These are phyloP conservation scores for Herminia tarsipennalis DNA, from an alignment of 2,888 invertebrate genomes.

Conservation along the genomic window DNA sequence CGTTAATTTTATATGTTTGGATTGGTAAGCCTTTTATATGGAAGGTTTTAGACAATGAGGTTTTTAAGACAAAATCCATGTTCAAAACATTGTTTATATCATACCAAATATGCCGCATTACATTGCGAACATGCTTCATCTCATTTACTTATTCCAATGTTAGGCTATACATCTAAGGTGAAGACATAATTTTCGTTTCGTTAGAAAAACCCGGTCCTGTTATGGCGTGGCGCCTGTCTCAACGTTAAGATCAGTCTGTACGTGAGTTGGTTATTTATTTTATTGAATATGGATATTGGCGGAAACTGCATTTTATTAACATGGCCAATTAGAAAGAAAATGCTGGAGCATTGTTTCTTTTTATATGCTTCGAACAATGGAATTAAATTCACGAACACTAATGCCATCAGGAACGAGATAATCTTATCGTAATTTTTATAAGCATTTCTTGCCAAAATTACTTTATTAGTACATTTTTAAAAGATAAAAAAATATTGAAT, in stretches of 20 bases:
- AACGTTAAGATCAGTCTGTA: constrained; percentile 51
- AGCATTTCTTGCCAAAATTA: too few relatives aligned
- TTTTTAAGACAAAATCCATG: too few relatives aligned
- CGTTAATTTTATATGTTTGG: too few relatives aligned
- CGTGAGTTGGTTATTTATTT: constrained; percentile 53
- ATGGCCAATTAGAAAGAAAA: constrained; percentile 4
- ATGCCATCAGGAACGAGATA: too few relatives aligned
- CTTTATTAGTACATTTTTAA: too few relatives aligned
- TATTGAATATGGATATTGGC: constrained; percentile 46
- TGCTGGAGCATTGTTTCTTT: neutral
- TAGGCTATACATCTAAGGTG: constrained; percentile 41
- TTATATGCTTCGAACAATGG: neutral
- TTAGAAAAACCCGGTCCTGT: constrained; percentile 68
- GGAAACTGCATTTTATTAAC: constrained; percentile 35
- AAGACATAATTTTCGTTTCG: constrained; percentile 72
- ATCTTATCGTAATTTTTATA: too few relatives aligned
- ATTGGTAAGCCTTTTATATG: too few relatives aligned
- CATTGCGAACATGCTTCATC: too few relatives aligned
- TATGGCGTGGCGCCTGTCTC: constrained; percentile 66
- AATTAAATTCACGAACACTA: too few relatives aligned
- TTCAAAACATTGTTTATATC: too few relatives aligned
- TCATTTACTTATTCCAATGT: constrained; percentile 8
- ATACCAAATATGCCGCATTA: neutral
- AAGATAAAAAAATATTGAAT: too few relatives aligned
- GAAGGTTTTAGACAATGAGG: too few relatives aligned